phyloP scores from a whole-genome alignment of 1,140 invertebrate genomes.

The Steinernema feltiae region DNA sequence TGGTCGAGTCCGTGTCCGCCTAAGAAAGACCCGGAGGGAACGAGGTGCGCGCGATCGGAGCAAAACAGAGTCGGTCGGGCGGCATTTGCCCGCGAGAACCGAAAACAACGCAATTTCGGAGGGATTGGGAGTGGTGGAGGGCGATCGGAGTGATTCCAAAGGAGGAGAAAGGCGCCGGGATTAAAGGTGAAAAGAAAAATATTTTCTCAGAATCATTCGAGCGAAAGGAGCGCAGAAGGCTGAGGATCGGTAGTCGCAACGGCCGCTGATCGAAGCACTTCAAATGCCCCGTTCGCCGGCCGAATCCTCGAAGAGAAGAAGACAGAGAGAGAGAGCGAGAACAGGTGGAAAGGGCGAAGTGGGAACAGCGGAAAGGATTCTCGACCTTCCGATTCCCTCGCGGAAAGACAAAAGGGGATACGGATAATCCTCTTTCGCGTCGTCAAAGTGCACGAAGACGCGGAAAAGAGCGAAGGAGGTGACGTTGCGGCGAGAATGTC shows the following conservation, averaged over 20 bases:
- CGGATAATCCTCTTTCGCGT: neutral
- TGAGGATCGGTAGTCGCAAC: neutral
- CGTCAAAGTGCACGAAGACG: too few species aligned
- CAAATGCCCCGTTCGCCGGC: neutral
- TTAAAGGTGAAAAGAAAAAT: neutral
- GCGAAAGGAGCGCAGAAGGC: neutral
- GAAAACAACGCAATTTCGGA: neutral
- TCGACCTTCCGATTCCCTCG: too few species aligned
- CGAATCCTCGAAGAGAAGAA: too few species aligned
- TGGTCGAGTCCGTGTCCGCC: neutral
- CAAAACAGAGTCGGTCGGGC: too few species aligned
- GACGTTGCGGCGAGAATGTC: neutral
- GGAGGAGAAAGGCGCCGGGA: neutral
- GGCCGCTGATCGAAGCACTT: neutral
- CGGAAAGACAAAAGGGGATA: neutral
- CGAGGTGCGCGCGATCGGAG: neutral
- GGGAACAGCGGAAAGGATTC: too few species aligned
- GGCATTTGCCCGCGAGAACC: too few species aligned
- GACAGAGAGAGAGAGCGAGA: too few species aligned
- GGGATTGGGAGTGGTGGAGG: neutral
- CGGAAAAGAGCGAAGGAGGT: neutral
- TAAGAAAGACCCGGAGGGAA: neutral
- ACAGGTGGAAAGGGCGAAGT: too few species aligned
- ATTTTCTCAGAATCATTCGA: neutral
- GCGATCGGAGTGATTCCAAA: neutral